Conservation (phyloP, 1,140 invertebrate genomes). For the Zophobas morio region DNA sequence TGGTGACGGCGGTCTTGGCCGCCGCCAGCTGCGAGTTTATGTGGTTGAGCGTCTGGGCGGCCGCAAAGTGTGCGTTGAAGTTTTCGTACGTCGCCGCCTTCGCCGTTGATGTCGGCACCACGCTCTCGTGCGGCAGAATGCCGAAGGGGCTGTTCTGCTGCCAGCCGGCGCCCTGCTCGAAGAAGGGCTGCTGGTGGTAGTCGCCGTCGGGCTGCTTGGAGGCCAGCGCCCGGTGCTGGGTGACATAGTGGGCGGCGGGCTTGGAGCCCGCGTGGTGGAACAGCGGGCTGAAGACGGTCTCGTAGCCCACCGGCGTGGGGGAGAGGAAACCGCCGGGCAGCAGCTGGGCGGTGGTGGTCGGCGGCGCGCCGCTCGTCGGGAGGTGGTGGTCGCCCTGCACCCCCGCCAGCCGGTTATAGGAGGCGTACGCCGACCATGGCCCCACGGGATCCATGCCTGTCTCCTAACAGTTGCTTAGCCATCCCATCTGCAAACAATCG, state of each 20-base stretch:
- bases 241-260: constrained; percentile 74
- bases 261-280: constrained; percentile 77
- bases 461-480: constrained; percentile 56
- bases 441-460: constrained; percentile 81
- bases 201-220: constrained; percentile 73
- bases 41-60: constrained; percentile 76
- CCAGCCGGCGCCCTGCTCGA: constrained; percentile 77
- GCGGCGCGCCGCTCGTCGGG: constrained; percentile 68
- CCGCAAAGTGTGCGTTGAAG: constrained; percentile 78
- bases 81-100: constrained; percentile 77
- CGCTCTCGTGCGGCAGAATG: constrained; percentile 83
- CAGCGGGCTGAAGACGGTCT: constrained; percentile 79
- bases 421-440: constrained; percentile 82
- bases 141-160: constrained; percentile 83
- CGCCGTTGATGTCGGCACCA: constrained; percentile 77
- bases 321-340: constrained; percentile 80
- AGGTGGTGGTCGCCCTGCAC: constrained; percentile 76
- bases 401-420: constrained; percentile 79
- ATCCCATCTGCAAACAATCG: constrained; percentile 63
- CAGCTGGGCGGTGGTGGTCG: constrained; percentile 74
- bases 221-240: constrained; percentile 69
- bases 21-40: constrained; percentile 74
- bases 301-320: constrained; percentile 78
- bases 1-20: constrained; percentile 68
- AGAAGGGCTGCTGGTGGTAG: constrained; percentile 74